Evolutionary conservation across 2,888 invertebrate species (phyloP).

Genomic region (Eupithecia dodoneata): DNA sequence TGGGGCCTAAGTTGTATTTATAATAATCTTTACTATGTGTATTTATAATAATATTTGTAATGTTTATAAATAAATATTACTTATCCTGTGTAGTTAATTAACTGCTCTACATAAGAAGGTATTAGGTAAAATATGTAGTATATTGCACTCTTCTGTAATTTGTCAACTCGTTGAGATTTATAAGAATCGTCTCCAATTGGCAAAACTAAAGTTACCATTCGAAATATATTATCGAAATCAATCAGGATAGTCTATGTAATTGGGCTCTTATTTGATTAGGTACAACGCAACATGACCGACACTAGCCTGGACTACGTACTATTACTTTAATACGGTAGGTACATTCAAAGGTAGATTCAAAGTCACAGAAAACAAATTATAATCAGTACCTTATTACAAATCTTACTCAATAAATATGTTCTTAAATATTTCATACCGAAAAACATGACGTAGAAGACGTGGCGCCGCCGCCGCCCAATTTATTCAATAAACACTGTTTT

Average conservation of each 20-base stretch:
- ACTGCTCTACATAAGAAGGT: neutral
- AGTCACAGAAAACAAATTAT: neutral
- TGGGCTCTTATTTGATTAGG: neutral
- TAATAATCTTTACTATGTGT: no score
- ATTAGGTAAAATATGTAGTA: neutral
- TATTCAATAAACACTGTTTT: conserved; percentile 72
- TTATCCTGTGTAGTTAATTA: neutral
- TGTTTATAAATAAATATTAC: neutral
- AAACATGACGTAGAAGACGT: conserved; percentile 75
- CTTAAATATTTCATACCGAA: conserved; percentile 64
- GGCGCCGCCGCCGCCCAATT: conserved; percentile 67
- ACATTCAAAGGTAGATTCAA: neutral
- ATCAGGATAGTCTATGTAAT: neutral
- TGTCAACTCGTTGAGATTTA: neutral
- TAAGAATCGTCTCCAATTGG: neutral
- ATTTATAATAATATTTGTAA: no score
- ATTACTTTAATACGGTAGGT: neutral
- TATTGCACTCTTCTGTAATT: neutral
- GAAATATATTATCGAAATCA: neutral
- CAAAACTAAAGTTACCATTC: neutral
- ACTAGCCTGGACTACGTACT: neutral
- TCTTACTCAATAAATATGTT: conserved; percentile 13
- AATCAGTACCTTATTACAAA: neutral
- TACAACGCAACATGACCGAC: neutral
- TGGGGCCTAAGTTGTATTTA: no score